Conservation (phyloP, 2,888 invertebrate species). For the Physocephala rufipes region DNA sequence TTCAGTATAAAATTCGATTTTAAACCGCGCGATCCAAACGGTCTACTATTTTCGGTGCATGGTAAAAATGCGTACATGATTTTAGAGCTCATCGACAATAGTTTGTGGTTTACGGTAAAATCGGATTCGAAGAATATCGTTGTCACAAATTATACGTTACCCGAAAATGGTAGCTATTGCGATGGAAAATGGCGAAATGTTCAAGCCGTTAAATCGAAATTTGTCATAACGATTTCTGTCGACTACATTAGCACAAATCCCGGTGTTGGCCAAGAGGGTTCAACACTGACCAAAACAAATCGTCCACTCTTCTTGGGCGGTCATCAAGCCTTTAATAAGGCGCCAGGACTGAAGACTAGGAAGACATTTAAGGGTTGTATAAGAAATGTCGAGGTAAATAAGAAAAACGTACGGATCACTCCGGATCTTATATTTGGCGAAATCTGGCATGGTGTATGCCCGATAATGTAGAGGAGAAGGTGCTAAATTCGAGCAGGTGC, state of each 20-base stretch:
- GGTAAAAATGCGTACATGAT: conserved; percentile 83
- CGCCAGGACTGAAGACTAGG: conserved; percentile 75
- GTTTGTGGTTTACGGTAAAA: conserved; percentile 81
- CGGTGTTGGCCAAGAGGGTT: conserved; percentile 73
- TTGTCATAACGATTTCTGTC: conserved; percentile 86
- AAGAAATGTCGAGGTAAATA: conserved; percentile 74
- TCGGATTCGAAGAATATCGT: conserved; percentile 82
- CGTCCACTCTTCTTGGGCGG: conserved; percentile 93
- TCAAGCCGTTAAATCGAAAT: conserved; percentile 86
- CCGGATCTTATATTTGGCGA: conserved; percentile 74
- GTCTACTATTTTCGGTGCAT: conserved; percentile 86
- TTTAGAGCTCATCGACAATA: conserved; percentile 87
- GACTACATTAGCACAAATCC: conserved; percentile 81
- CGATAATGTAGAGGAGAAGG: conserved; percentile 71
- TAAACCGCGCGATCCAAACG: conserved; percentile 84
- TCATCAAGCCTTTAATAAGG: conserved; percentile 71
- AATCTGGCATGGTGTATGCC: conserved; percentile 82
- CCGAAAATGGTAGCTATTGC: conserved; percentile 79
- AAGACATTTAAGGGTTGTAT: conserved; percentile 85
- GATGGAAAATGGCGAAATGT: conserved; percentile 95
- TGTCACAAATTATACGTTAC: conserved; percentile 73
- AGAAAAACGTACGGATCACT: conserved; percentile 66
- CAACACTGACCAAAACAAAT: conserved; percentile 79
- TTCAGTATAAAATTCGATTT: conserved; percentile 86
- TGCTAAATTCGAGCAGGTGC: conserved; percentile 49